Conservation (phyloP, 2,797 vertebrate species). For the Loris lydekkerianus region DNA sequence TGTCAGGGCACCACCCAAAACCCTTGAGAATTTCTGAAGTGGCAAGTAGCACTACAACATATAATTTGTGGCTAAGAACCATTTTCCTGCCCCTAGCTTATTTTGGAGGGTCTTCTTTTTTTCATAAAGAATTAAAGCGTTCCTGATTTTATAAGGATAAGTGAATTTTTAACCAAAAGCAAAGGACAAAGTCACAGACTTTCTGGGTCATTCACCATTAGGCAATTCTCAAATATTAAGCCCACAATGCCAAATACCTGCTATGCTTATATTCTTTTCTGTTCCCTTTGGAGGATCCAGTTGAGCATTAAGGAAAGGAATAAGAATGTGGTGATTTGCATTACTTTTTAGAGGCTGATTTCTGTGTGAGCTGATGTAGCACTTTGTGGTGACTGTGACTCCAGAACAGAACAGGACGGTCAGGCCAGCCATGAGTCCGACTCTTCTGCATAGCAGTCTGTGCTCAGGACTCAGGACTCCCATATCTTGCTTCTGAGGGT, state of each 20-base stretch:
- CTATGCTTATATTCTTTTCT: neutral
- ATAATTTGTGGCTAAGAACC: neutral
- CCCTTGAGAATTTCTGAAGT: neutral
- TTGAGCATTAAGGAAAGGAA: neutral
- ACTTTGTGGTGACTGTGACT: neutral
- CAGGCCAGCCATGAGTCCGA: neutral
- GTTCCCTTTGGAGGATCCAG: neutral
- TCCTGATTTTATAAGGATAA: neutral
- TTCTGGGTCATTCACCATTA: neutral
- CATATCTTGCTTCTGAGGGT: neutral
- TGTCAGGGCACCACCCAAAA: neutral
- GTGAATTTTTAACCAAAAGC: neutral
- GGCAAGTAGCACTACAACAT: neutral
- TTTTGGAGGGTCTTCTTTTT: neutral
- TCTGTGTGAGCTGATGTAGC: neutral
- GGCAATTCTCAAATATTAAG: neutral
- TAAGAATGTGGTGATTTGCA: too few species aligned
- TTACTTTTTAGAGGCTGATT: neutral
- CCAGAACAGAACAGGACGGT: neutral
- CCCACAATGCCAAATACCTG: neutral
- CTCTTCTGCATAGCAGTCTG: too few species aligned
- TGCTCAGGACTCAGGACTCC: accelerated
- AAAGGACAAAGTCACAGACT: neutral
- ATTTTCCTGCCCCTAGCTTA: neutral
- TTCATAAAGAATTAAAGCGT: neutral